Base-by-base conservation (phyloP, 2,888 invertebrate genomes). In the Proisotoma minuta region DNA sequence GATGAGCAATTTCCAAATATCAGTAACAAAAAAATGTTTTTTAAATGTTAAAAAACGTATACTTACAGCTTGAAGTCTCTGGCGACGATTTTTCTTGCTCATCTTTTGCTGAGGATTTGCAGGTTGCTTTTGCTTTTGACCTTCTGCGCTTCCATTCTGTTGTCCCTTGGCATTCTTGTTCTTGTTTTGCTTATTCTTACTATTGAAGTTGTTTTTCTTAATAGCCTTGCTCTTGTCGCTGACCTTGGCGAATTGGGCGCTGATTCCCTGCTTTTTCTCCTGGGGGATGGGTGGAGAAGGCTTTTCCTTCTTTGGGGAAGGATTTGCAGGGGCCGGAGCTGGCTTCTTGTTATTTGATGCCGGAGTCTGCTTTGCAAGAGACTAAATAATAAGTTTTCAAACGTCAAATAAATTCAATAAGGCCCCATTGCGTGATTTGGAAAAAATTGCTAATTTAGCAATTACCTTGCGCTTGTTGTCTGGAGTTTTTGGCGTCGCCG, bases 61-160 rank as follows among this genome's bases (percentile, higher is more conserved):
- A 54, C 53, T 39, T 4, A 54, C 53, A 34, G 34, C 20, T 23
- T 54, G 53, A 27, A 54, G 28, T 39, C 53, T 18, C 22, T 54
- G 53, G n/a, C 29, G 29, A 28, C 53, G 34, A 34, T 54, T 54
- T 20, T 34, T 54, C 39, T 54, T 52, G 28, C 29, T 52, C 18
- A 24, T 28, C 15, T 50, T 43, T 50, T 50, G 50, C 47, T 47
- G 47, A 47, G 5, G 5, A 18, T 8, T 5, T 47, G 8, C 15
- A 34, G 47, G 47, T 47, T 47, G 47, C 12, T 34, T n/a, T 10
- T 15, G 8, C 15, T 20, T 20, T n/a, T 5, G 10, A 18, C 43
- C 43, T 5, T 4, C 43, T n/a, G 10, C 43, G 4, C 4, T 4
- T n/a, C 18, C 43, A 5, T 5, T 5, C 4, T 43, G 5, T 20